Conservation (phyloP, 2,888 invertebrate species). For the Uropetala carovei region DNA sequence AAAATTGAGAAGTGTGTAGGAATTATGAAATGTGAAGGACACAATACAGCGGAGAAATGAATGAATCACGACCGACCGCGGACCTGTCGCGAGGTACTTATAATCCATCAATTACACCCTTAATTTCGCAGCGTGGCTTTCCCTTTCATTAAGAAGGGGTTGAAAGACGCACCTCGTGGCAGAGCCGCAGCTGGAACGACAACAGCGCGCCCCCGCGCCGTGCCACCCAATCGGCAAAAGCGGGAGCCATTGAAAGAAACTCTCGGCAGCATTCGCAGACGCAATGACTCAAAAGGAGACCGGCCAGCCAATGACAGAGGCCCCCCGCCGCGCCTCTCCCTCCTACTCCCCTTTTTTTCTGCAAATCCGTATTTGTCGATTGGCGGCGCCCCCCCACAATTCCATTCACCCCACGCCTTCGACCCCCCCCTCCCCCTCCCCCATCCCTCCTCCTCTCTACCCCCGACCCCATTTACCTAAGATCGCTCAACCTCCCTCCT, state of each 20-base stretch:
- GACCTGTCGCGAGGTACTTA: neutral
- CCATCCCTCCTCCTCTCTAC: neutral
- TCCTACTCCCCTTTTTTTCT: neutral
- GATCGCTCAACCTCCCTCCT: no score
- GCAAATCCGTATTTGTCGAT: neutral
- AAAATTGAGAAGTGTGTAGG: no score
- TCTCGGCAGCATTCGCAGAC: neutral
- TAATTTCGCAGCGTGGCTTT: neutral
- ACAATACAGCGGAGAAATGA: no score
- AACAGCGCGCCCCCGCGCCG: neutral
- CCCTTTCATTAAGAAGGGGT: neutral
- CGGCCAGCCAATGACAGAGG: conserved; percentile 51
- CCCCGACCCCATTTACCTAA: neutral
- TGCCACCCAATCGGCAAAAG: neutral
- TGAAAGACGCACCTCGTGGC: neutral
- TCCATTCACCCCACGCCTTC: neutral
- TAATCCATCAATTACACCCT: neutral
- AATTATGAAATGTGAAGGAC: no score
- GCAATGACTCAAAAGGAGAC: neutral
- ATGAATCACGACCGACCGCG: neutral
- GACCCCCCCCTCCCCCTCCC: neutral
- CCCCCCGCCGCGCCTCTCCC: conserved; percentile 29
- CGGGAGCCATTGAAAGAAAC: neutral
- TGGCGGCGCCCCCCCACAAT: neutral
- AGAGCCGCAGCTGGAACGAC: no score